Evolutionary conservation across 2,797 vertebrate species (phyloP).

Genomic region (Macroramphosus scolopax): DNA sequence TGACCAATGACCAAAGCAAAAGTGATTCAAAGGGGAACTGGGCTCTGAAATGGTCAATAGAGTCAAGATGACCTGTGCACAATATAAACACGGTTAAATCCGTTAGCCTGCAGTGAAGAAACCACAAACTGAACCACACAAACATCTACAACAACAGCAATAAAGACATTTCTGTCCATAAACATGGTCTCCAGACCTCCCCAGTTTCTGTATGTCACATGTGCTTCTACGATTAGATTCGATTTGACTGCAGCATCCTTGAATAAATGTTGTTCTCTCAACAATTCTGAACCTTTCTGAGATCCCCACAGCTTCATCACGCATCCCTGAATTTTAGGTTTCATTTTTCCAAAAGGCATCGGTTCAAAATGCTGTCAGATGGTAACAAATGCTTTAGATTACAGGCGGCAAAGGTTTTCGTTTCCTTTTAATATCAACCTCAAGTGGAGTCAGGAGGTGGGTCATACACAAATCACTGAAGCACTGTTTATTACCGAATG

Average conservation of each 20-base stretch:
- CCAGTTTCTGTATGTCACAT: conserved; percentile 17
- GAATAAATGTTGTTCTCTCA: conserved; percentile 26
- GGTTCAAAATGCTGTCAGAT: conserved; percentile 47
- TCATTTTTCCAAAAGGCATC: conserved; percentile 17
- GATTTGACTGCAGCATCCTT: conserved; percentile 12
- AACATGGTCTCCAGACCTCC: conserved; percentile 5
- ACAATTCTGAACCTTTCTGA: conserved; percentile 23
- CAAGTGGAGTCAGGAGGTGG: conserved; percentile 52
- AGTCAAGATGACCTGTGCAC: too few relatives aligned
- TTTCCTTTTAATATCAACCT: conserved; percentile 62
- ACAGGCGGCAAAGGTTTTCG: conserved; percentile 40
- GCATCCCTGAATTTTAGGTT: not conserved
- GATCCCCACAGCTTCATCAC: conserved; percentile 13
- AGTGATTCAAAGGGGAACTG: too few relatives aligned
- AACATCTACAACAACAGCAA: conserved; percentile 1
- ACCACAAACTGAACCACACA: conserved; percentile 12
- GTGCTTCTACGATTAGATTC: not conserved
- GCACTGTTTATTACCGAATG: conserved; percentile 56
- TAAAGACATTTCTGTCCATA: conserved; percentile 8
- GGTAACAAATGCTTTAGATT: conserved; percentile 52
- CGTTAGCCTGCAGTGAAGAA: too few relatives aligned
- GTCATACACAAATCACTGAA: conserved; percentile 64
- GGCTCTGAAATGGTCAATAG: too few relatives aligned
- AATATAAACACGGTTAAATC: too few relatives aligned
- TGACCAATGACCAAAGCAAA: too few relatives aligned